Evolutionary conservation across 2,888 invertebrate genomes (phyloP).

Genomic region (Zygogramma bicolorata): DNA sequence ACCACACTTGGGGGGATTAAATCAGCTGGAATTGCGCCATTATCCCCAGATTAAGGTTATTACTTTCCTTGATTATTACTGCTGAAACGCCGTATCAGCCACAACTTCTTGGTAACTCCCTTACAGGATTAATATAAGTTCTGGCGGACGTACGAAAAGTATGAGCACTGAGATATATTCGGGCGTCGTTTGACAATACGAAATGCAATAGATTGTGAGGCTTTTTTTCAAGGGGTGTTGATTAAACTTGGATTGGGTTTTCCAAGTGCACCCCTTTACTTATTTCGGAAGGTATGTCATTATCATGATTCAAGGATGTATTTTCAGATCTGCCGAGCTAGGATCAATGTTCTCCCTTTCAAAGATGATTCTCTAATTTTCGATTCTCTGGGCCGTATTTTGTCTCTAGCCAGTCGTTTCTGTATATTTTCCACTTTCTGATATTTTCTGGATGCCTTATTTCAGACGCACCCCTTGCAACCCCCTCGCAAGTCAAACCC

Average conservation of each 20-base stretch:
- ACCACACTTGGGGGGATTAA: slow-evolving; percentile 32
- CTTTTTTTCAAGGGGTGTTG: no score
- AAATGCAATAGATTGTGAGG: no score
- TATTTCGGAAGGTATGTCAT: no score
- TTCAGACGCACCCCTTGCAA: neutral
- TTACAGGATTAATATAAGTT: neutral
- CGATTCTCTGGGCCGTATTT: no score
- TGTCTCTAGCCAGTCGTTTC: no score
- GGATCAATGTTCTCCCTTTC: no score
- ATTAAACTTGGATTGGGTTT: no score
- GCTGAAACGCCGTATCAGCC: slow-evolving; percentile 18
- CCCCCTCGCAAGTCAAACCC: neutral
- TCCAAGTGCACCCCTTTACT: no score
- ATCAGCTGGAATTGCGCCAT: slow-evolving; percentile 28
- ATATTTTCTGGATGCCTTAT: neutral
- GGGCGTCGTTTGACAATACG: neutral
- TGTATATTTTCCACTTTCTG: no score
- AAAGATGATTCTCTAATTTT: no score
- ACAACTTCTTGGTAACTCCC: slow-evolving; percentile 20
- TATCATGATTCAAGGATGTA: no score
- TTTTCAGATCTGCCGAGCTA: no score
- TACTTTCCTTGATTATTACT: slow-evolving; percentile 21
- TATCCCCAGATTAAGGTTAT: slow-evolving; percentile 28
- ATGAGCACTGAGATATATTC: neutral
- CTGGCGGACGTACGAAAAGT: neutral